These are phyloP conservation scores for Patella ulyssiponensis DNA, from an alignment of 2,888 invertebrate genomes.

Conservation along the genomic window DNA sequence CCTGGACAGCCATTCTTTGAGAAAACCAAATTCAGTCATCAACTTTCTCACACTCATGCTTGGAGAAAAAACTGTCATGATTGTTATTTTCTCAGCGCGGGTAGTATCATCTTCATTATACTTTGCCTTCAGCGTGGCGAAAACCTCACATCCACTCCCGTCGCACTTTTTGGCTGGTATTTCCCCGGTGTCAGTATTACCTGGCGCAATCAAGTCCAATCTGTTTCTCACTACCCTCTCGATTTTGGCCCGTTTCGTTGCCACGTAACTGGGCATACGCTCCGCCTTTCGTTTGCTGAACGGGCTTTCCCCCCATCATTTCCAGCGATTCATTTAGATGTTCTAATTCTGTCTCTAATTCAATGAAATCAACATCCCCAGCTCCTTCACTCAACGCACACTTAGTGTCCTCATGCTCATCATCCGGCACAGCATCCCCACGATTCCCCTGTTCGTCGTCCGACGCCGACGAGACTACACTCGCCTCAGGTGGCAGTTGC, in stretches of 20 bases:
- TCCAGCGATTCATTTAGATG: background rate
- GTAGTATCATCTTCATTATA: background rate
- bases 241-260: background rate
- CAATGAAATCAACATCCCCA: background rate
- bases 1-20: conserved; percentile 1
- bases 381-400: background rate
- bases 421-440: background rate
- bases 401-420: too few relatives aligned
- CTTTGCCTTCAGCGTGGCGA: background rate
- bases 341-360: background rate
- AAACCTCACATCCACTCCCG: background rate
- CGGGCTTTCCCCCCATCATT: background rate
- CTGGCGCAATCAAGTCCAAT: background rate
- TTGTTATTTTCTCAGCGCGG: background rate
- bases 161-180: background rate
- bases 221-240: background rate
- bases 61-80: background rate
- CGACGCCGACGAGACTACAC: background rate
- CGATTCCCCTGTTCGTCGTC: background rate
- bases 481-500: background rate
- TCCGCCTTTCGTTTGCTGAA: background rate
- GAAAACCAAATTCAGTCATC: background rate
- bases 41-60: background rate
- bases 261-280: background rate
- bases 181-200: background rate